Evolutionary conservation across 1,140 invertebrate genomes (phyloP).

Genomic region (Pogonomyrmex barbatus): DNA sequence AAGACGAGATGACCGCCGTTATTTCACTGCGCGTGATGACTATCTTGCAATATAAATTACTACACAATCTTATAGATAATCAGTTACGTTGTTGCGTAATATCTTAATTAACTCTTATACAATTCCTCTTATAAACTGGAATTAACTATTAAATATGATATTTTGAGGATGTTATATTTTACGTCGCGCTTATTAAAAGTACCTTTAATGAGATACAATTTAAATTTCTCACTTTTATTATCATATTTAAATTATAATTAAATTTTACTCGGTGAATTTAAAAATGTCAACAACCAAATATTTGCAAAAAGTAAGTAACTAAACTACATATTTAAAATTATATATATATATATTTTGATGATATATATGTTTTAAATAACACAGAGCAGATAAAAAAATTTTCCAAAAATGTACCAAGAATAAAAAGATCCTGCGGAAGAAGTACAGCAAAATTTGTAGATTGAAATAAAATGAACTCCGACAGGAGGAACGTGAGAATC

Average conservation of each 20-base stretch:
- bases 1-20: neutral
- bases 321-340: neutral
- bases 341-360: neutral
- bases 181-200: neutral
- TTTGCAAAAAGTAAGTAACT: neutral
- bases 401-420: neutral
- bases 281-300: neutral
- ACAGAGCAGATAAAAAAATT: neutral
- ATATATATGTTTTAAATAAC: neutral
- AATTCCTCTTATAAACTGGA: neutral
- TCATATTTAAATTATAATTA: neutral
- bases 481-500: neutral
- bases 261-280: neutral
- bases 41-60: neutral
- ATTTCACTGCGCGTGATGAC: slow-evolving; percentile 15
- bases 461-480: neutral
- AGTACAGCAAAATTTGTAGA: neutral
- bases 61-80: neutral
- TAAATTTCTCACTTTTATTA: neutral
- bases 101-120: neutral
- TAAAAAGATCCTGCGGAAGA: neutral
- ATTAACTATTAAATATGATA: neutral
- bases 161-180: neutral
- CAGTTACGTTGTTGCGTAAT: neutral
- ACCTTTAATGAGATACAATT: neutral